Percentiles rank a stretch among this genome's conserved stretches.
Conservation (phyloP, 2,113 vertebrate genomes). For the Dissostichus mawsoni region DNA sequence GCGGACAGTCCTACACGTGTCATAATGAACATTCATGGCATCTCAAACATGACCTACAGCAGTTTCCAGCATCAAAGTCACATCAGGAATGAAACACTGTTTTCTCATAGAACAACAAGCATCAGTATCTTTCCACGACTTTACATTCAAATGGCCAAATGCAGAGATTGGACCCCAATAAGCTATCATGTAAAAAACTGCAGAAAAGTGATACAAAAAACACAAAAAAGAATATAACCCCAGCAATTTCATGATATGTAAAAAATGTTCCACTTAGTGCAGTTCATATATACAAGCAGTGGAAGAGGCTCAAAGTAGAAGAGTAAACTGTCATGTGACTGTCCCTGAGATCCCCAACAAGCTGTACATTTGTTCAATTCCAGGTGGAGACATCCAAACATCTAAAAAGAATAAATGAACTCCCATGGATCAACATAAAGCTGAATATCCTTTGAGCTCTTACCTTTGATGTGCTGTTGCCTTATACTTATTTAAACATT, state of each 20-base stretch:
- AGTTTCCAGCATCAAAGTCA: neutral
- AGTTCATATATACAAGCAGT: neutral
- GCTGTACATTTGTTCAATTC: neutral
- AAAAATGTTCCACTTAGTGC: neutral
- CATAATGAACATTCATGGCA: neutral
- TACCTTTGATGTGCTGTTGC: neutral
- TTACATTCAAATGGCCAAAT: neutral
- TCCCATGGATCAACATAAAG: neutral
- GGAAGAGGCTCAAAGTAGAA: too few species aligned
- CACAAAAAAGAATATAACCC: neutral
- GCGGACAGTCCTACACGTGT: neutral
- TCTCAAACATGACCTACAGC: neutral
- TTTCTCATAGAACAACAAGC: neutral
- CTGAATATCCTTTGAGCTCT: neutral
- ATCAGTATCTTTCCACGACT: neutral
- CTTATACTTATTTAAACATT: neutral
- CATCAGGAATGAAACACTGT: neutral
- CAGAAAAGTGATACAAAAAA: neutral
- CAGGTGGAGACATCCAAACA: neutral
- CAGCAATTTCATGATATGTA: neutral
- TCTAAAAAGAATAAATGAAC: neutral
- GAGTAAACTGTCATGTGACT: neutral
- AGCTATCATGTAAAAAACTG: neutral
- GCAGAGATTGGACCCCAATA: neutral
- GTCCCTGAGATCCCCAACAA: slow-evolving; percentile 31